Percentiles rank a stretch among this genome's conserved stretches.
Conservation (phyloP, 2,797 vertebrate genomes). For the Capromys pilorides region DNA sequence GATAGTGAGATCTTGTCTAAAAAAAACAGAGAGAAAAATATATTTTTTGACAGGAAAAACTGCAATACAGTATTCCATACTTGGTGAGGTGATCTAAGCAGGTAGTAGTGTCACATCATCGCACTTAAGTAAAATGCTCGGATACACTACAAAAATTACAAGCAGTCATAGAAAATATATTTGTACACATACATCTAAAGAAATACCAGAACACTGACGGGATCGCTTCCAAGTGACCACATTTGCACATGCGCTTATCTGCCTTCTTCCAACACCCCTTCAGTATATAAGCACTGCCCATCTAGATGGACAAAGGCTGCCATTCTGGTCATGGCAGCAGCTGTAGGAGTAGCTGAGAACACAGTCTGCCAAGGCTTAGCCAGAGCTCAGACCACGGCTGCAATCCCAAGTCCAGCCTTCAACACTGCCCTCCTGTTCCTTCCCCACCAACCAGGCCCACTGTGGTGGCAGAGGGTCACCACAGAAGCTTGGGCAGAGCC, state of each 20-base stretch:
- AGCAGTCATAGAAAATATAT: background rate
- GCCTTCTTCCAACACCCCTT: background rate
- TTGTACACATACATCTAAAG: background rate
- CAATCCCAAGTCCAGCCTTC: background rate
- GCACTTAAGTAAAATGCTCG: background rate
- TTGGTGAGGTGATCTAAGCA: background rate
- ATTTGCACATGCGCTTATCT: background rate
- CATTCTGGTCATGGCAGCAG: background rate
- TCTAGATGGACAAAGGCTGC: background rate
- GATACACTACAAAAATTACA: background rate
- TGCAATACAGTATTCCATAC: background rate
- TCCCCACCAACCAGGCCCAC: background rate
- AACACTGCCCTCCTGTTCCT: background rate
- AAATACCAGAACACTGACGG: conserved; percentile 12
- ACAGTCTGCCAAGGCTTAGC: background rate
- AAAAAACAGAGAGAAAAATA: conserved; percentile 25
- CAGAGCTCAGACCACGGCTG: background rate
- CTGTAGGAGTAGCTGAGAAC: background rate
- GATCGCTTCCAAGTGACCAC: background rate
- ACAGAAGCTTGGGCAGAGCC: background rate
- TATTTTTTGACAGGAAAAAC: background rate
- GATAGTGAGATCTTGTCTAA: background rate
- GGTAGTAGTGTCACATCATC: background rate
- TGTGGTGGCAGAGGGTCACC: background rate
- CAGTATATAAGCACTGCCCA: background rate